Evolutionary conservation across 2,888 invertebrate species (phyloP), one percentile per base, ranked within the genome.

Genomic region (Bimastos eiseni): DNA sequence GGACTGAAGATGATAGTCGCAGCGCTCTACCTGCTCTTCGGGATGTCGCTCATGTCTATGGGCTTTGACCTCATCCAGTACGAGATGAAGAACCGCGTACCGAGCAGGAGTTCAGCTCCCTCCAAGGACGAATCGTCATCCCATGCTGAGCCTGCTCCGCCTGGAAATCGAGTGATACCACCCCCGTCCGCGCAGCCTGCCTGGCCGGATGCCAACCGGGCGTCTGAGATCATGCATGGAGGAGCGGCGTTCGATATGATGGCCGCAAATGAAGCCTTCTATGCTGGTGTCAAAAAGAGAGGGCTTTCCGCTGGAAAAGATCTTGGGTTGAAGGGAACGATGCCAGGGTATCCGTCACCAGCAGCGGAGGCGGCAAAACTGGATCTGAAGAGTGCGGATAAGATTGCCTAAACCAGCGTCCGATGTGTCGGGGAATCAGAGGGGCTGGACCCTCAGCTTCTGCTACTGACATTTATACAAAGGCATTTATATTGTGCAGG

Each of bases 31-130:
- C 93, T 94, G 88, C 92, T 94, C 38, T 94, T 95, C 91, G 95
- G 95, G 15, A 94, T 95, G 94, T 95, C 95, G 21, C 94, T 95
- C 90, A 92, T 95, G 91, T 95, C 95, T 38, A 95, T 95, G 95
- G 95, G 95, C 91, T 94, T 95, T 92, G 93, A 94, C 5, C 93
- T 95, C 38, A 95, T 95, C 93, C 95, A 95, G 91, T 95, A 95
- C 90, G 95, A 95, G 92, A 94, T 95, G 91, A 34, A 37, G 86
- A 86, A 88, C 86, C 34, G 86, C 36, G 86, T 86, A 19, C 86
- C 86, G 36, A 37, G 37, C 86, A 17, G 36, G 13, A 8, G 36
- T 37, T 11, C 84, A 1, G 21, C 11, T 70, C 11, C 55, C 13
- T 55, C 70, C 30, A 70, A 70, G n/a, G 70, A 70, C n/a, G 70